These are phyloP conservation scores for Stenurella melanura DNA, from an alignment of 2,888 invertebrate genomes.

Conservation along the genomic window DNA sequence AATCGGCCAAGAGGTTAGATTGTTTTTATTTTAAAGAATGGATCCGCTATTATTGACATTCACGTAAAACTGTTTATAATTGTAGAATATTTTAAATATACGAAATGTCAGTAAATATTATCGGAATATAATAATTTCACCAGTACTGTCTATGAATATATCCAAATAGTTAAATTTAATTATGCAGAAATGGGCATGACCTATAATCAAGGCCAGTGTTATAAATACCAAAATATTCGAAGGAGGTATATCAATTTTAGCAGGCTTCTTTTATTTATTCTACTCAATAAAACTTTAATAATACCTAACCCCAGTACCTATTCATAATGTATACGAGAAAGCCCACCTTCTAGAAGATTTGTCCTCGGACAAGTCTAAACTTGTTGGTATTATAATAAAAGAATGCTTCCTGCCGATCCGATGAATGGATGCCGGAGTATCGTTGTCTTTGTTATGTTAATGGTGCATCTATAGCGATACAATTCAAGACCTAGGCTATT, in stretches of 20 bases:
- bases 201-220: not conserved
- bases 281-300: not conserved
- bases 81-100: not conserved
- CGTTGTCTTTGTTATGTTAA: not conserved
- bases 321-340: not conserved
- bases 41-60: no score
- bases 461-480: not conserved
- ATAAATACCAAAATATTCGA: not conserved
- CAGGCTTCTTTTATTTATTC: not conserved
- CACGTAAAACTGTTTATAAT: not conserved
- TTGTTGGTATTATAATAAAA: not conserved
- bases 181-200: not conserved
- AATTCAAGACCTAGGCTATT: not conserved
- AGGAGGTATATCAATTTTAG: not conserved
- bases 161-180: not conserved
- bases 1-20: no score
- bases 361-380: slow-evolving; percentile 1
- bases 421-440: not conserved
- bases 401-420: not conserved
- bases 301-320: not conserved
- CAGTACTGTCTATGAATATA: not conserved
- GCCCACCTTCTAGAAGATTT: not conserved
- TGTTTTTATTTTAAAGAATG: no score
- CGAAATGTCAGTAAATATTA: not conserved
- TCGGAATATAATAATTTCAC: not conserved